Conservation (phyloP, 2,113 vertebrate genomes). For the Deroptyus accipitrinus region DNA sequence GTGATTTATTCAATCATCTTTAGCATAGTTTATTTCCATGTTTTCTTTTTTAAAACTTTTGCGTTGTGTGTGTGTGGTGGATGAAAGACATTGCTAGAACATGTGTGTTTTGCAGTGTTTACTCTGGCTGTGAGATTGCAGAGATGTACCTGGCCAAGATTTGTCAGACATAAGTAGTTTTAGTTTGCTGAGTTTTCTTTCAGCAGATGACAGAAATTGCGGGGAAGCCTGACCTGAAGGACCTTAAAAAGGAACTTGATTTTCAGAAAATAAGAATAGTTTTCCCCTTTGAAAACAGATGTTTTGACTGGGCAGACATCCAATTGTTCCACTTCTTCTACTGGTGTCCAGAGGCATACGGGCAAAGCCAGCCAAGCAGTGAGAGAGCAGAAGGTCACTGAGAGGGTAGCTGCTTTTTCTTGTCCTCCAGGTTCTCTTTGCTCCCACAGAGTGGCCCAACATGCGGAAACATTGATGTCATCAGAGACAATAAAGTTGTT, state of each 20-base stretch:
- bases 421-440: neutral
- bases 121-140: neutral
- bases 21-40: neutral
- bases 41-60: neutral
- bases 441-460: neutral
- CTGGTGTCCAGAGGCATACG: neutral
- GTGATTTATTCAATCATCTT: neutral
- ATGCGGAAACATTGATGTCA: neutral
- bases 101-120: neutral
- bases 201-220: neutral
- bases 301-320: neutral
- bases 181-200: neutral
- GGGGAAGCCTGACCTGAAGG: neutral
- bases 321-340: neutral
- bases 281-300: neutral
- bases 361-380: neutral
- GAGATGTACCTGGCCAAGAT: neutral
- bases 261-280: neutral
- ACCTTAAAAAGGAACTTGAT: neutral
- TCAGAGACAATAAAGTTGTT: neutral
- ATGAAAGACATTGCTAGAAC: neutral
- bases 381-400: neutral
- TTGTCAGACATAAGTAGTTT: neutral
- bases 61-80: rapidly evolving
- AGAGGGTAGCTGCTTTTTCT: neutral